These are phyloP conservation scores for Danaus chrysippus DNA, from an alignment of 2,888 invertebrate species.

Conservation along the genomic window DNA sequence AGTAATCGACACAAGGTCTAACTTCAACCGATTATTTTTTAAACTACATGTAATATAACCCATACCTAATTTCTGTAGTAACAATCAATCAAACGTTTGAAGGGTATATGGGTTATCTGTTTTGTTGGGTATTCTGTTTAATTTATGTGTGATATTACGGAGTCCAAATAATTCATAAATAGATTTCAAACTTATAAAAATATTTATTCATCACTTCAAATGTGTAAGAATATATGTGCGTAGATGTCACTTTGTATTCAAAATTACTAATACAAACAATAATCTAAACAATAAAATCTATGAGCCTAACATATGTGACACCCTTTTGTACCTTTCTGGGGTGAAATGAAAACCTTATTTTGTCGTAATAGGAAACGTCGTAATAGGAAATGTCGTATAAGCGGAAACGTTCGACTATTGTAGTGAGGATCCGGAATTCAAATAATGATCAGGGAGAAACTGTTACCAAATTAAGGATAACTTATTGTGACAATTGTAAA, in stretches of 20 bases:
- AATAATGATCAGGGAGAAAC: slow-evolving; percentile 32
- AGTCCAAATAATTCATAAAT: no score
- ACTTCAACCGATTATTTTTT: slow-evolving; percentile 23
- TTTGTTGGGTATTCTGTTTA: no score
- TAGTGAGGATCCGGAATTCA: slow-evolving; percentile 27
- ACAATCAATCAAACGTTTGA: slow-evolving; percentile 2
- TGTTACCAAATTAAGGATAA: slow-evolving; percentile 27
- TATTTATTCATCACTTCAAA: no score
- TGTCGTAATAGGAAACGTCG: slow-evolving; percentile 30
- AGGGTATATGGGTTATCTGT: not conserved
- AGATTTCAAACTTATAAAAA: no score
- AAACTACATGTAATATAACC: slow-evolving; percentile 11
- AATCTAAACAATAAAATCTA: slow-evolving; percentile 27
- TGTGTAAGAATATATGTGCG: no score
- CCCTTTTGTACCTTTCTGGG: slow-evolving; percentile 28
- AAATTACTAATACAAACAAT: slow-evolving; percentile 20
- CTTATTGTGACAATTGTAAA: slow-evolving; percentile 6
- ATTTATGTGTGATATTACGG: no score
- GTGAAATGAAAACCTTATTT: slow-evolving; percentile 32
- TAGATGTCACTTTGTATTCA: no score
- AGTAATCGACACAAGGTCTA: slow-evolving; percentile 50
- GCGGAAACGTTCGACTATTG: slow-evolving; percentile 30
- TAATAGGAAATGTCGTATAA: slow-evolving; percentile 24
- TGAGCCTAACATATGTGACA: slow-evolving; percentile 29
- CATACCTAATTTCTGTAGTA: not conserved